Conservation (phyloP, 2,797 vertebrate species). For the Podarcis siculus region DNA sequence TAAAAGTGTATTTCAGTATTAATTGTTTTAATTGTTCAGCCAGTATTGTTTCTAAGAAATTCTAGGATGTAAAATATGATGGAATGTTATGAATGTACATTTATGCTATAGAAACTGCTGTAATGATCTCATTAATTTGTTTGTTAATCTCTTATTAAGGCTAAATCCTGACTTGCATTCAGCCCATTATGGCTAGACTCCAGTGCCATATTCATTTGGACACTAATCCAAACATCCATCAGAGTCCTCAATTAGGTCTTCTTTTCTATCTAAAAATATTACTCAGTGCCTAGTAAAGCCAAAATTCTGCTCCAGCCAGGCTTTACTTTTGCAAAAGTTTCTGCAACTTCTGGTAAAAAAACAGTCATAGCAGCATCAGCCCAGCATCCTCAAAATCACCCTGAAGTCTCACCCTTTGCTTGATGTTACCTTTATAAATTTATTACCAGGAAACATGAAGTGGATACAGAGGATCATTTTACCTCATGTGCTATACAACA, state of each 20-base stretch:
- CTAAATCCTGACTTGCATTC: constrained; percentile 55
- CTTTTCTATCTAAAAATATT: constrained; percentile 28
- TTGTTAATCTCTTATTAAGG: constrained; percentile 55
- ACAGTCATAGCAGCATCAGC: neutral
- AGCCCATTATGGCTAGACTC: constrained; percentile 50
- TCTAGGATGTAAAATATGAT: constrained; percentile 65
- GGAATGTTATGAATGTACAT: constrained; percentile 61
- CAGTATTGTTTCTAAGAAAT: constrained; percentile 51
- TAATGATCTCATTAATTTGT: constrained; percentile 58
- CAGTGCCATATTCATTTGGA: constrained; percentile 52
- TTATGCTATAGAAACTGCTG: constrained; percentile 64
- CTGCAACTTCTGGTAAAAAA: neutral
- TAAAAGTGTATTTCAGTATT: constrained; percentile 50
- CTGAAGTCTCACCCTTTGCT: neutral
- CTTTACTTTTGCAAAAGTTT: neutral
- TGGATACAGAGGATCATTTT: neutral
- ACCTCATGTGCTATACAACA: neutral
- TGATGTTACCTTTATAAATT: neutral
- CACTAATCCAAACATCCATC: constrained; percentile 55
- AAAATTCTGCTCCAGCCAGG: neutral
- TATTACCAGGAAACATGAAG: neutral
- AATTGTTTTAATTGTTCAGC: constrained; percentile 5
- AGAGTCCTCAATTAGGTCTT: constrained; percentile 55
- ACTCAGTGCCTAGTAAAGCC: constrained; percentile 22
- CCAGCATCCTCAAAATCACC: neutral